Evolutionary conservation across 2,113 vertebrate species (phyloP), one percentile per base, ranked within the genome.

Genomic region (Paratilapia polleni): DNA sequence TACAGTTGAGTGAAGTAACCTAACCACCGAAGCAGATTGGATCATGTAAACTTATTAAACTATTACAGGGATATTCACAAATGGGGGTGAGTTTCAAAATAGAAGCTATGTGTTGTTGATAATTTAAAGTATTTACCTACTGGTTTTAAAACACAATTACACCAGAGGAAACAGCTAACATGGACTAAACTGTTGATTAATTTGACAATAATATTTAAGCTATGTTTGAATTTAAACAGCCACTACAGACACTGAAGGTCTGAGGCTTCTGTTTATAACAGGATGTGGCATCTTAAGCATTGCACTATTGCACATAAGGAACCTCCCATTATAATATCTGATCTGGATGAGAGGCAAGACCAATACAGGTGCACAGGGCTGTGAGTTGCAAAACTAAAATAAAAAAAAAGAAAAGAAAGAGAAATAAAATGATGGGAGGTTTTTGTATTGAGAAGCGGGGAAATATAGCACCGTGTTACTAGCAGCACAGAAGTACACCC

Each of bases 401-500:
- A 17, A 31, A 78, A 61, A 61, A 20, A 0, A 1, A 63, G 31
- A 36, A 12, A 43, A n/a, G n/a, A n/a, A n/a, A n/a, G n/a, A n/a
- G n/a, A n/a, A n/a, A n/a, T n/a, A n/a, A 63, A 63, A 2, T 8
- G 8, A 2, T 8, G 20, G 4, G 24, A 61, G 59, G 88, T 89
- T 92, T 87, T 90, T 87, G 85, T 79, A 82, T 22, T 47, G 80
- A 14, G 4, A 9, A 77, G 26, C 58, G 56, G 14, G n/a, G 28
- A 84, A 28, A 26, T 49, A 64, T 54, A 56, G 3, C 87, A 90
- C 57, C 58, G 90, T 93, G 92, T 20, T 38, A 36, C 84, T 79
- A 59, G 82, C 88, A 78, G 38, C 79, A 20, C 88, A 92, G 82
- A 89, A 92, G 56, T 91, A 93, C 11, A 90, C 52, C 8, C 79